phyloP scores from a whole-genome alignment of 1,140 invertebrate genomes.

The Nebria ingens region DNA sequence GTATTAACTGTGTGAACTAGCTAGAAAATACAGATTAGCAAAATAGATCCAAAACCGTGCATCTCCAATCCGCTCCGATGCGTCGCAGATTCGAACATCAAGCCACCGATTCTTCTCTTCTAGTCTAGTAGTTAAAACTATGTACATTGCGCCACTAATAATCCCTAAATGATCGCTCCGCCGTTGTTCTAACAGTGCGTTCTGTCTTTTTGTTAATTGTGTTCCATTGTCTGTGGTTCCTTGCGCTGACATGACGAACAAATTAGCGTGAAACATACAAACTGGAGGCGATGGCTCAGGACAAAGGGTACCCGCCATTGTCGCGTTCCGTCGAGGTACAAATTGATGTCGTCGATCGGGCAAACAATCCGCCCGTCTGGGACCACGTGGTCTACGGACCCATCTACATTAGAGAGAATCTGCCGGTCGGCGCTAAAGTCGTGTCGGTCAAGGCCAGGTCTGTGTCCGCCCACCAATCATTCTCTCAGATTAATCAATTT shows the following conservation, averaged over 20 bases:
- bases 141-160: too few relatives aligned
- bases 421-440: conserved; percentile 91
- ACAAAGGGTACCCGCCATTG: conserved; percentile 87
- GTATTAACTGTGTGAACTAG: too few relatives aligned
- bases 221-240: not conserved
- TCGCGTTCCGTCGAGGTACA: conserved; percentile 91
- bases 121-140: not conserved
- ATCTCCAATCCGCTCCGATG: too few relatives aligned
- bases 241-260: not conserved
- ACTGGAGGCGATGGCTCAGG: conserved; percentile 92
- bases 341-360: conserved; percentile 94
- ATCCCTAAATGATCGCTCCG: not conserved
- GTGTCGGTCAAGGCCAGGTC: conserved; percentile 96
- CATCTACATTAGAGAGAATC: conserved; percentile 94
- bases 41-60: too few relatives aligned
- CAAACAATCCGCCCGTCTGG: conserved; percentile 95
- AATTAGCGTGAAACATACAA: conserved; percentile 89
- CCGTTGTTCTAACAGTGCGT: not conserved
- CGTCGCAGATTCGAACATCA: too few relatives aligned
- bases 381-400: conserved; percentile 91
- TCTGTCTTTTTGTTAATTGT: too few relatives aligned
- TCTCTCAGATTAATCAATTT: too few relatives aligned
- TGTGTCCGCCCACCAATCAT: conserved; percentile 47
- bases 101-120: not conserved
- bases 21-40: too few relatives aligned